Conservation (phyloP, 2,888 invertebrate species). For the Conops quadrifasciatus region DNA sequence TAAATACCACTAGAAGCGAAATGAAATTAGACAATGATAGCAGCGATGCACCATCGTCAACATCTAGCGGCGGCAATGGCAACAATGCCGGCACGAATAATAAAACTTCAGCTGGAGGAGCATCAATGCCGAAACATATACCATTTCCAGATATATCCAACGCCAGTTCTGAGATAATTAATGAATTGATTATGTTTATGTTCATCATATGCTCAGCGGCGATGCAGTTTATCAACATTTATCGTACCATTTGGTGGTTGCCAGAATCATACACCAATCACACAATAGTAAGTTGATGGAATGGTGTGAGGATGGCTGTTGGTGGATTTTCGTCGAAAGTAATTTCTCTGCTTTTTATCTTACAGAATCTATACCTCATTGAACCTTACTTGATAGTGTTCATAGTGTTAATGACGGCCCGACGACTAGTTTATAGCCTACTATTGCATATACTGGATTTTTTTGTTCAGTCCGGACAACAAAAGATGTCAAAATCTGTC, state of each 20-base stretch:
- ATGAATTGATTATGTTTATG: conserved; percentile 85
- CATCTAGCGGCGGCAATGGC: conserved; percentile 20
- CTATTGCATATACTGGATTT: conserved; percentile 67
- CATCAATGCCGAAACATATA: conserved; percentile 74
- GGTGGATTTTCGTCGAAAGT: background rate
- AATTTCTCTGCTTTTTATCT: conserved; percentile 48
- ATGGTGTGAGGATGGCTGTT: too few species aligned
- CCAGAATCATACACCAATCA: conserved; percentile 90
- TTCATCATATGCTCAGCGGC: conserved; percentile 81
- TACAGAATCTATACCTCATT: conserved; percentile 92
- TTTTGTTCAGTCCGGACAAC: conserved; percentile 44
- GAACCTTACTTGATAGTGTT: conserved; percentile 88
- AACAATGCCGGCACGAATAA: conserved; percentile 23
- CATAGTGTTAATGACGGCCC: conserved; percentile 80
- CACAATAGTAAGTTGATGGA: conserved; percentile 75
- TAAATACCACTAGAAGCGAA: conserved; percentile 38
- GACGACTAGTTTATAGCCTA: conserved; percentile 79
- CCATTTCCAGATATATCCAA: conserved; percentile 81
- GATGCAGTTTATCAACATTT: conserved; percentile 93
- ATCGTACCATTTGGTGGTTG: conserved; percentile 97
- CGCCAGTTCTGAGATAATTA: conserved; percentile 80
- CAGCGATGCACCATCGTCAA: conserved; percentile 24
- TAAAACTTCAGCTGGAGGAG: background rate
- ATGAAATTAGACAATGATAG: conserved; percentile 40
- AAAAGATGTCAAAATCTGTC: conserved; percentile 18